Base-by-base conservation (phyloP, 92 coral and sea anemone genomes). In the Heliopora coerulea region DNA sequence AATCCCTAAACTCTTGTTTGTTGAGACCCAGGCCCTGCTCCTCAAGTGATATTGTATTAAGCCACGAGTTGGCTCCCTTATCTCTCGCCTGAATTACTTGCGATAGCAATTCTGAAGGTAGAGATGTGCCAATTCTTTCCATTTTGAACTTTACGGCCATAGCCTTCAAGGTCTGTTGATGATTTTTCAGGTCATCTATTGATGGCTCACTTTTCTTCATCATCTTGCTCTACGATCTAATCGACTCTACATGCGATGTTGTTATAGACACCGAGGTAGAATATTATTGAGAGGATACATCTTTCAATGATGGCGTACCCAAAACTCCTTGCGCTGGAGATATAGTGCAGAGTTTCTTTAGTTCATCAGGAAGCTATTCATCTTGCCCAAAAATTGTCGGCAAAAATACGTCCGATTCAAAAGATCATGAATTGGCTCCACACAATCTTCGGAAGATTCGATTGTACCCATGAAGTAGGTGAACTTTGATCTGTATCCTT, bases 241-340 rank as follows among this genome's bases (percentile, higher is more conserved):
- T 68, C 33, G 83, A 78, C 20, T 83, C 87, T 35, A 46, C 74
- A 59, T 79, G 87, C 39, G 80, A 8, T 26, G 59, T 57, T 49
- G 84, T 83, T 79, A 83, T 83, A 54, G 80, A 79, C 64, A 42
- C 59, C 5, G 83, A 83, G 49, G 80, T 83, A 50, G 75, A 78
- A 59, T 49, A 69, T 62, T 83, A 76, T 20, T 69, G 83, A 23
- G 79, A 78, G 20, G 83, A 72, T 21, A 65, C 87, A 34, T 25
- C 24, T 68, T 56, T 79, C 78, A 79, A 54, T n/a, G 46, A 54
- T 54, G 83, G 80, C 63, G 63, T 62, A 21, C 75, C 80, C 32
- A 81, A 29, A 13, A 58, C 69, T 27, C 83, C 83, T 41, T 82
- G 78, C 12, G 76, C 67, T 20, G 82, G 60, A 14, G 82, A 19